phyloP scores from a whole-genome alignment of 2,888 invertebrate genomes.

The Keiferia lycopersicella region DNA sequence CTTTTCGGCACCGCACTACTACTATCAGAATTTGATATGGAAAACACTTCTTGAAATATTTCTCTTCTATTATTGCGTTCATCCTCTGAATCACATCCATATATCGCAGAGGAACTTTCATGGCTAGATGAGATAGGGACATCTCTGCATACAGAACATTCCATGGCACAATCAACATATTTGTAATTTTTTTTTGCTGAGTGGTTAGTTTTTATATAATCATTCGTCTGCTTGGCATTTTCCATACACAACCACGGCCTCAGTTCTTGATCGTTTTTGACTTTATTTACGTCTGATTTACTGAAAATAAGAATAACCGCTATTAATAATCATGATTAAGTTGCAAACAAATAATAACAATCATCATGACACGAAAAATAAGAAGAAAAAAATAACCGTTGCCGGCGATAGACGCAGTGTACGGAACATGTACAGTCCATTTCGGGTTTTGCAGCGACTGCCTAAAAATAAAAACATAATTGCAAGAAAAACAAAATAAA shows the following conservation, averaged over 20 bases:
- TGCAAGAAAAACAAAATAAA: neutral
- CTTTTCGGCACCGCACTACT: neutral
- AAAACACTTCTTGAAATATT: neutral
- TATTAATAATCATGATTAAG: neutral
- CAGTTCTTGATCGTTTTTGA: neutral
- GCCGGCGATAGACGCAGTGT: constrained; percentile 37
- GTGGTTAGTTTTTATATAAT: neutral
- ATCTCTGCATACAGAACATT: neutral
- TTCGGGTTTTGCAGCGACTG: constrained; percentile 21
- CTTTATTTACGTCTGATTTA: neutral
- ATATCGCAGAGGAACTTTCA: neutral
- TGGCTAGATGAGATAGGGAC: neutral
- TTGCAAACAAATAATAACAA: neutral
- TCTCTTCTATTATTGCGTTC: neutral
- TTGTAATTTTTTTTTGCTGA: neutral
- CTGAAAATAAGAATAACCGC: neutral
- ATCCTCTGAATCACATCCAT: neutral
- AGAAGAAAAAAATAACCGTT: constrained; percentile 38
- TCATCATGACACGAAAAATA: constrained; percentile 4
- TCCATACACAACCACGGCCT: neutral
- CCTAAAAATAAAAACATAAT: constrained; percentile 13
- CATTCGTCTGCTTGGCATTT: neutral
- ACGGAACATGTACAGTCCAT: constrained; percentile 27
- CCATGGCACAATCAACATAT: neutral
- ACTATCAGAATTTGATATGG: neutral